Base-by-base conservation (phyloP, 2,797 vertebrate genomes). In the Allobates femoralis region DNA sequence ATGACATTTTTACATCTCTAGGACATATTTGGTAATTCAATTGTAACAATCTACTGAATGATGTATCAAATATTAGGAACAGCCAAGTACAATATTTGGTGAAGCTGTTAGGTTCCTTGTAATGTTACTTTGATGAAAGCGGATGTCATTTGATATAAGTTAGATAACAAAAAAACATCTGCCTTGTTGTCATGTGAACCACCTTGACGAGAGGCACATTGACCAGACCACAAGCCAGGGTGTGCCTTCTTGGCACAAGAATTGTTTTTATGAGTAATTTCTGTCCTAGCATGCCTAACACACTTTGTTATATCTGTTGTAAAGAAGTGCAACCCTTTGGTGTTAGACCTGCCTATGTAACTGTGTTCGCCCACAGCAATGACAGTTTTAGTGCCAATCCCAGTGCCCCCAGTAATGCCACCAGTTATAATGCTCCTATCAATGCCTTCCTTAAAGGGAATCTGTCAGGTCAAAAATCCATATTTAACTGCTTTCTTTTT, bases 191-290 rank as follows among this genome's bases (percentile, higher is more conserved):
- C 28, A 56, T 26, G 21, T 21, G 62, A 74, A 76, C 82, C 41
- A 62, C 56, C 71, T 75, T 75, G 55, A 21, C 58, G n/a, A 26
- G 19, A 83, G 60, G 26, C 78, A 74, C 37, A 83, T 83, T 75
- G 69, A 56, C 53, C 81, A 73, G 66, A 83, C 81, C 81, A 83
- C 69, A 83, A 32, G 34, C 53, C 15, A 26, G 56, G 81, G 69
- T 60, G 81, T 83, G 69, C 37, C 69, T 60, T 15, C 19, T 83
- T 75, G 69, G 53, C 37, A 30, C 32, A 32, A 41, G 5, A 62
- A 5, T 62, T 58, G 41, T 64, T 58, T 41, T 21, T 19, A 30
- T 74, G 18, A 37, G 37, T 82, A 71, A 71, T 69, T 51, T 67
- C 41, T 32, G 46, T 32, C 12, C 62, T 46, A 28, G 11, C 30